phyloP scores from a whole-genome alignment of 1,140 invertebrate genomes.

The Neelides sp. region DNA sequence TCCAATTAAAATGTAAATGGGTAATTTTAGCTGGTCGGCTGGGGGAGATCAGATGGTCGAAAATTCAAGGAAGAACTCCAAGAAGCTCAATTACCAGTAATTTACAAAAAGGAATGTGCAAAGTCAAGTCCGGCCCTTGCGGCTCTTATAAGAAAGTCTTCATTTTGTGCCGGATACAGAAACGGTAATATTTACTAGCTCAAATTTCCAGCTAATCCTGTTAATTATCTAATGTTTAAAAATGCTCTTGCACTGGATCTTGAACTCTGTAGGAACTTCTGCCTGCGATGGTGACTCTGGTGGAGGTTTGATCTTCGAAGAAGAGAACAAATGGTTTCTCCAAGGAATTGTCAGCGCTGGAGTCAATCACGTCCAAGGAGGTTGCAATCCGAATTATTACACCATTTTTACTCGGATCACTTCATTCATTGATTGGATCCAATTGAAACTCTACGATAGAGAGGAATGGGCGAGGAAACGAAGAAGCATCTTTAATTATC shows the following conservation, averaged over 20 bases:
- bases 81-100: slow-evolving; percentile 11
- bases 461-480: no score
- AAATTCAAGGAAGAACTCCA: slow-evolving; percentile 17
- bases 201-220: background rate
- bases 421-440: background rate
- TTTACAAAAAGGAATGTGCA: background rate
- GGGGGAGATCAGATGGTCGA: slow-evolving; percentile 1
- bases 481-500: no score
- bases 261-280: background rate
- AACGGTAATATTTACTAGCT: slow-evolving; percentile 8
- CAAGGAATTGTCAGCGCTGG: slow-evolving; percentile 12
- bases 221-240: no score
- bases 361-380: background rate
- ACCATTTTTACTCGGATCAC: slow-evolving; percentile 3
- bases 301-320: background rate
- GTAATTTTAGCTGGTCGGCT: no score
- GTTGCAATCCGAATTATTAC: slow-evolving; percentile 3
- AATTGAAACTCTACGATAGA: no score
- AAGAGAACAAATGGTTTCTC: background rate
- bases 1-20: no score
- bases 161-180: slow-evolving; percentile 19
- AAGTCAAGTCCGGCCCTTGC: background rate
- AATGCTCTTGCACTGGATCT: no score
- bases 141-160: background rate
- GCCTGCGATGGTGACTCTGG: slow-evolving; percentile 2